phyloP scores from a whole-genome alignment of 1,140 invertebrate genomes.

The Lepidurus packardi region DNA sequence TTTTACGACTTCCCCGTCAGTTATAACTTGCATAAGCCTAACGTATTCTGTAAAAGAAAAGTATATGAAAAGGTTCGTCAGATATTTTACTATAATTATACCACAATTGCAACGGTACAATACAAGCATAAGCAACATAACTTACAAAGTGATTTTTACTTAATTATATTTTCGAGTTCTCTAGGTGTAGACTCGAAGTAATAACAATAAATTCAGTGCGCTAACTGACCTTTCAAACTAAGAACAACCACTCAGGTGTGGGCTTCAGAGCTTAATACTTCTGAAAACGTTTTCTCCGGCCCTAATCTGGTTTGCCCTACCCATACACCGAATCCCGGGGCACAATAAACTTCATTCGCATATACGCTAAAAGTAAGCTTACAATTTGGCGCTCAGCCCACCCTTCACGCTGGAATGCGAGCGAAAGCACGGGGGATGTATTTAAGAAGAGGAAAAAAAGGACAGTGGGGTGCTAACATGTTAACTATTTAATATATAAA shows the following conservation, averaged over 20 bases:
- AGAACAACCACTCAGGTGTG: slow-evolving; percentile 3
- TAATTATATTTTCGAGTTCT: too few species aligned
- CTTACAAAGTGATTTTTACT: too few species aligned
- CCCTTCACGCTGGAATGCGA: background rate
- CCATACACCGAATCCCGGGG: background rate
- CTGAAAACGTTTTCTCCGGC: background rate
- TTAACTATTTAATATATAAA: slow-evolving; percentile 6
- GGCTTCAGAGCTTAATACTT: background rate
- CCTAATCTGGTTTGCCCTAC: slow-evolving; percentile 8
- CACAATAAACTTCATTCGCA: background rate
- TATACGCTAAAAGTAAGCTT: background rate
- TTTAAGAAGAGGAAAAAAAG: background rate
- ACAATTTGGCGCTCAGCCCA: background rate
- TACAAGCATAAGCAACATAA: too few species aligned
- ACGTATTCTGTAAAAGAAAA: too few species aligned
- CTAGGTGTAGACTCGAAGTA: background rate
- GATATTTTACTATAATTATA: too few species aligned
- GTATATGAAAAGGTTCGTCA: too few species aligned
- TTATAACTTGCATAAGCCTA: too few species aligned
- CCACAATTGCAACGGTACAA: too few species aligned
- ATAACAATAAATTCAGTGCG: background rate
- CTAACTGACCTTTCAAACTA: background rate
- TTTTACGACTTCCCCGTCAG: too few species aligned
- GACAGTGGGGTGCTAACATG: background rate
- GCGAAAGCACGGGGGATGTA: background rate